Evolutionary conservation across 2,888 invertebrate genomes (phyloP).

Genomic region (Phlogophora meticulosa): DNA sequence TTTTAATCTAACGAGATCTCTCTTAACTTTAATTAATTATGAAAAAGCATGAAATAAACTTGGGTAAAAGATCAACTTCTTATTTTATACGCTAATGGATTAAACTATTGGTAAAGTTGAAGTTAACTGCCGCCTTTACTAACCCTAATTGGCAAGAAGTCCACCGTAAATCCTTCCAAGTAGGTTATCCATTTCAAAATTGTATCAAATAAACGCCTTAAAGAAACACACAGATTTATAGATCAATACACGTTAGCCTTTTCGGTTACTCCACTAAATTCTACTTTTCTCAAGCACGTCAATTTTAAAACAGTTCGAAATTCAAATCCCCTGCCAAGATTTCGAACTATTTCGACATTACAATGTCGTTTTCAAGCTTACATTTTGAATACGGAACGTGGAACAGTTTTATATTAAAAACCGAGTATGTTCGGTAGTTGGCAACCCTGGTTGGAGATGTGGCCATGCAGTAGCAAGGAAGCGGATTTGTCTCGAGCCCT

Average conservation of each 20-base stretch:
- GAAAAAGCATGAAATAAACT: neutral
- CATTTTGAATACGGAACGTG: constrained; percentile 22
- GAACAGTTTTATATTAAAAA: neutral
- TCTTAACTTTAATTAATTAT: neutral
- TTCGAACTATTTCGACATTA: constrained; percentile 15
- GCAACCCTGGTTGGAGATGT: constrained; percentile 57
- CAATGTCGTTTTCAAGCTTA: neutral
- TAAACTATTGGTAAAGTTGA: constrained; percentile 12
- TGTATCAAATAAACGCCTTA: constrained; percentile 5
- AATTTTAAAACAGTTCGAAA: constrained; percentile 13
- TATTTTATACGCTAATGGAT: neutral
- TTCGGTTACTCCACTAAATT: neutral
- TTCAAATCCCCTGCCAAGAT: neutral
- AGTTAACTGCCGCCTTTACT: constrained; percentile 5
- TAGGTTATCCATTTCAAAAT: constrained; percentile 10
- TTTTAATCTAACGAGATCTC: neutral
- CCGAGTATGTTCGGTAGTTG: constrained; percentile 11
- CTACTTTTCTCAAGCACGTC: neutral
- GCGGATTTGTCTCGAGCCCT: constrained; percentile 66
- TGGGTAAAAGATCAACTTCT: neutral
- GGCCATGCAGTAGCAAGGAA: constrained; percentile 61
- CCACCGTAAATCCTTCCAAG: neutral
- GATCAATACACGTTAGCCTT: constrained; percentile 4
- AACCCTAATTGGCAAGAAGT: constrained; percentile 25
- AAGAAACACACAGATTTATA: neutral